phyloP scores from a whole-genome alignment of 2,888 invertebrate species.

The Crepidodera aurea region DNA sequence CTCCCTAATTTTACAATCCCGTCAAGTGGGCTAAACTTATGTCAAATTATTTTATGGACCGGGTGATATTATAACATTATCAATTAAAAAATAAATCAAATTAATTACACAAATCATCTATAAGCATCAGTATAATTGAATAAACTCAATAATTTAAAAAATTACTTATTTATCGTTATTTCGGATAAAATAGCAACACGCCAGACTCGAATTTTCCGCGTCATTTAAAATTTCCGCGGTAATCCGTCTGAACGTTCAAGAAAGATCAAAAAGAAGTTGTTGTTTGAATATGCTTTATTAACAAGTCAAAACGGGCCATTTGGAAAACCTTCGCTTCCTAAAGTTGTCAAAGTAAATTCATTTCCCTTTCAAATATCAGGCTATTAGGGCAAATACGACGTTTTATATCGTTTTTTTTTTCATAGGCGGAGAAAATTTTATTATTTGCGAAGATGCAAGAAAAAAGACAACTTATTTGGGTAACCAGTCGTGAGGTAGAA shows the following conservation, averaged over 20 bases:
- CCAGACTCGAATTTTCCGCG: slow-evolving; percentile 16
- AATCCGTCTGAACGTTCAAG: slow-evolving; percentile 21
- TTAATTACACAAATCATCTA: too few relatives aligned
- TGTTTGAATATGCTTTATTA: slow-evolving; percentile 31
- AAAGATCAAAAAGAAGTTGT: slow-evolving; percentile 28
- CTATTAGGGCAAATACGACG: slow-evolving; percentile 5
- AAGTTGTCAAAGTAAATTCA: slow-evolving; percentile 6
- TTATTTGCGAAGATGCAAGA: too few relatives aligned
- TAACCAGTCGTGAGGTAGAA: too few relatives aligned
- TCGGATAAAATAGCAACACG: neutral
- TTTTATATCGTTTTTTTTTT: neutral
- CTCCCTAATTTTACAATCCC: too few relatives aligned
- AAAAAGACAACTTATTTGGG: too few relatives aligned
- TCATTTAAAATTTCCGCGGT: slow-evolving; percentile 31
- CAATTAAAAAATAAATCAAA: too few relatives aligned
- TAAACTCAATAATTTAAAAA: too few relatives aligned
- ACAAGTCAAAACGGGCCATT: slow-evolving; percentile 16
- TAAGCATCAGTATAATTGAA: too few relatives aligned
- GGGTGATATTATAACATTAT: too few relatives aligned
- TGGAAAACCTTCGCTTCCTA: slow-evolving; percentile 11
- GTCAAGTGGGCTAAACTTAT: too few relatives aligned
- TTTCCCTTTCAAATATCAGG: slow-evolving; percentile 4
- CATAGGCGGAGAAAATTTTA: neutral
- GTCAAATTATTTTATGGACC: too few relatives aligned
- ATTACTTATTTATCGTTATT: too few relatives aligned